Conservation (phyloP, 2,797 vertebrate species). For the Gila robusta region DNA sequence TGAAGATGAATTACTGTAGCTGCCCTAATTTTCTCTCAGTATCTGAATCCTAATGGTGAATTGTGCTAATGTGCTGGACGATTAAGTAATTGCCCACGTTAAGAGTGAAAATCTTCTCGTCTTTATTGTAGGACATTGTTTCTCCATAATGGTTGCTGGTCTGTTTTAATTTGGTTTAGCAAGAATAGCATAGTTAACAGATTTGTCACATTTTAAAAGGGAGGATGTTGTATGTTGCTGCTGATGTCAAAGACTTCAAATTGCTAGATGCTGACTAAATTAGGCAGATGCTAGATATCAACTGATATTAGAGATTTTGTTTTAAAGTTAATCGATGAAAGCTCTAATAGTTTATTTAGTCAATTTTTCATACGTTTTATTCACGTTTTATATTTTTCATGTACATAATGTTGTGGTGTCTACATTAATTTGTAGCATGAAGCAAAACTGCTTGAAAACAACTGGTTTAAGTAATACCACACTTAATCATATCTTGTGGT, state of each 20-base stretch:
- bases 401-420: background rate
- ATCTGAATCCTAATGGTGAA: conserved; percentile 53
- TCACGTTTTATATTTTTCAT: background rate
- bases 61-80: conserved; percentile 62
- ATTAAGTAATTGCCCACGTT: conserved; percentile 53
- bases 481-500: conserved; percentile 8
- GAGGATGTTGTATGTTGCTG: background rate
- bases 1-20: conserved; percentile 67
- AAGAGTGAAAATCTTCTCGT: background rate
- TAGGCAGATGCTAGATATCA: background rate
- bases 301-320: background rate
- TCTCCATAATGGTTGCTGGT: background rate
- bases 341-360: background rate
- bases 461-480: background rate
- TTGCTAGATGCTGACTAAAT: background rate
- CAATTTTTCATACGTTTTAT: background rate
- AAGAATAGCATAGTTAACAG: background rate
- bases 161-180: conserved; percentile 1
- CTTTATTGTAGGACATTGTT: conserved; percentile 14
- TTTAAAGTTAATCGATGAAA: background rate
- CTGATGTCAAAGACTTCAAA: background rate
- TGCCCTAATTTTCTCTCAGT: conserved; percentile 70
- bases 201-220: background rate
- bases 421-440: background rate
- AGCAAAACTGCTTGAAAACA: background rate